Evolutionary conservation across 53 echinoderm and acorn worm species (phyloP), one percentile per base, ranked within the genome.

Genomic region (Pentamera pediparva): DNA sequence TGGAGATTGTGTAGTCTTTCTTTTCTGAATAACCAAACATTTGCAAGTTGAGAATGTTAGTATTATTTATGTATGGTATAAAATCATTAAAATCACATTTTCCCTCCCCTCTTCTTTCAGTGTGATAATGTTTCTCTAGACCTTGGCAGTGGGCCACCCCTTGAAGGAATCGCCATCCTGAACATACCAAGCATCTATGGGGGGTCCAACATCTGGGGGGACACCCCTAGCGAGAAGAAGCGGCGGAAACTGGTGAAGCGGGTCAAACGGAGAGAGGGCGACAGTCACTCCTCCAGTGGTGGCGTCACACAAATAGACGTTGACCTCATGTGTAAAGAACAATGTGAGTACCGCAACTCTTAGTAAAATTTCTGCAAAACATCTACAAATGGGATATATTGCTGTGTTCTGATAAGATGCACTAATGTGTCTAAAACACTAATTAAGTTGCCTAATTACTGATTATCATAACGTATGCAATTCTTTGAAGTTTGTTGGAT

Each of bases 111-210:
- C 26, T 69, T 37, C 29, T 39, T 33, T 17, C 65, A 98, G 98
- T 98, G 98, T 55, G 98, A 98, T 76, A 91, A 91, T 21, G 91
- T 98, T 49, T 98, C 98, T 15, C 70, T 98, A 50, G 98, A 98
- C 76, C 98, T 98, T 2, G 98, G 91, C 60, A 91, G 85, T 20
- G 98, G 98, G 6, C 88, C 98, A 12, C 82, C 91, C 25, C 69
- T 98, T 52, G 90, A 98, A 57, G 90, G 98, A 51, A 91, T 98
- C 67, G 91, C 98, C 1, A 80, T 98, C 18, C 79, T 98, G 17
- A 98, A 98, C 79, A 98, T 98, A 80, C 98, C 98, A 40, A 91
- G 91, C 59, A 98, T 90, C 78, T 90, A 98, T 49, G 98, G 98
- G 0, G 98, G 98, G 18, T 91, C 98, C 61, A 98, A 98, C 78